phyloP scores from a whole-genome alignment of 2,797 vertebrate genomes.

The Carduelis carduelis region DNA sequence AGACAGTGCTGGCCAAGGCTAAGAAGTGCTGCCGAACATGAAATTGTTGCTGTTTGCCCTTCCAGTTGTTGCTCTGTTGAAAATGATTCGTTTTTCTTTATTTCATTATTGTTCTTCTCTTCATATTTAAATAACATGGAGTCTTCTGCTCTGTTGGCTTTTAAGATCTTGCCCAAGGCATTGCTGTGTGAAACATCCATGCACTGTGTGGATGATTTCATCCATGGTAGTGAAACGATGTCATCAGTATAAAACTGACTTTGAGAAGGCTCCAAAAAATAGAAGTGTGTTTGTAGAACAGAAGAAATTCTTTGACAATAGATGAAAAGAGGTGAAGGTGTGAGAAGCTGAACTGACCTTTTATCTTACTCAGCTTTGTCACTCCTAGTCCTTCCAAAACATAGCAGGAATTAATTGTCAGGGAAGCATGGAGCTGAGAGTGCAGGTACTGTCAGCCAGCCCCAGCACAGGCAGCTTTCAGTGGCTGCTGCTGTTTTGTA shows the following conservation, averaged over 20 bases:
- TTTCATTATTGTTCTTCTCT: background rate
- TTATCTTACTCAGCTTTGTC: background rate
- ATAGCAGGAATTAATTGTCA: background rate
- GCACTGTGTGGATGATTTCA: background rate
- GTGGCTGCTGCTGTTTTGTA: background rate
- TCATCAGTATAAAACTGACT: background rate
- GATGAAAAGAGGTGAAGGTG: background rate
- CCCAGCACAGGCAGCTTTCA: background rate
- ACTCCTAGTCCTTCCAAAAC: background rate
- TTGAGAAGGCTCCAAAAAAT: background rate
- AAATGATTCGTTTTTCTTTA: background rate
- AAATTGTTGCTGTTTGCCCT: conserved; percentile 17
- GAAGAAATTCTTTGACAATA: background rate
- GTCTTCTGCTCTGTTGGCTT: background rate
- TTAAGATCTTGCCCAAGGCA: background rate
- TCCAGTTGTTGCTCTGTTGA: background rate
- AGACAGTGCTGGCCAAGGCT: background rate
- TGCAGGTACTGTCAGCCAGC: background rate
- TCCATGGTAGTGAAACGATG: background rate
- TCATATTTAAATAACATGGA: background rate
- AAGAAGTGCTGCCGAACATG: background rate
- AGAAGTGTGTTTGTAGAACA: background rate
- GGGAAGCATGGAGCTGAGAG: background rate
- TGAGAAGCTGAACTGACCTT: conserved; percentile 7
- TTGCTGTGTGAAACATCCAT: background rate